Percentiles rank a stretch among this genome's conserved stretches.
phyloP scores from a whole-genome alignment of 2,888 invertebrate genomes.

The Drosophila meridionalis region DNA sequence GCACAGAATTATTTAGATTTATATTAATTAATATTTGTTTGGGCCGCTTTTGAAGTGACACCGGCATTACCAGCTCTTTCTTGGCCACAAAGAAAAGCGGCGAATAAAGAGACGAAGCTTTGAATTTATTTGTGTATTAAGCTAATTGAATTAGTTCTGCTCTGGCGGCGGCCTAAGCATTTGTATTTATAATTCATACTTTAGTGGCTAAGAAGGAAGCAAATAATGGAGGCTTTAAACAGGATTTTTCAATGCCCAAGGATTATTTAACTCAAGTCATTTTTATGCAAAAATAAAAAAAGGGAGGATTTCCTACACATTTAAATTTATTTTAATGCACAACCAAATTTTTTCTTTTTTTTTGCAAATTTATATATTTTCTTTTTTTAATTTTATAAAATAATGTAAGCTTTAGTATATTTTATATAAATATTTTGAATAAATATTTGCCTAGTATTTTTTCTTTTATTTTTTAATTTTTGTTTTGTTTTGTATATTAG shows the following conservation, averaged over 20 bases:
- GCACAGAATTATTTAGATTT: slow-evolving; percentile 58
- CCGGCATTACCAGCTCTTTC: background rate
- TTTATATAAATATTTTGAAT: no score
- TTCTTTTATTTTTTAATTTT: background rate
- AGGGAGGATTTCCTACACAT: no score
- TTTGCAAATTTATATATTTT: no score
- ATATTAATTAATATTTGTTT: slow-evolving; percentile 75
- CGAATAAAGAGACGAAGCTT: background rate
- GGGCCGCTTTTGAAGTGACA: slow-evolving; percentile 34
- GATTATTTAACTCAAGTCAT: no score
- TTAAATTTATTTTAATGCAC: no score
- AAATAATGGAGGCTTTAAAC: background rate
- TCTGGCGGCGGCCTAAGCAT: background rate
- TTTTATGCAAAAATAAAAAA: no score
- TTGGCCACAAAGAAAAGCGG: background rate
- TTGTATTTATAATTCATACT: slow-evolving; percentile 1
- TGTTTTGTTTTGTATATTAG: background rate
- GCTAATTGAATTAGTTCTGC: slow-evolving; percentile 30
- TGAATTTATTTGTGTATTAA: slow-evolving; percentile 11
- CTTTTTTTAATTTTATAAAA: no score
- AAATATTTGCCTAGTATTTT: no score
- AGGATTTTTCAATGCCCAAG: no score
- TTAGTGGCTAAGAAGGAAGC: background rate
- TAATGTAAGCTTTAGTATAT: no score
- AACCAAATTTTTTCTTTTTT: no score